Evolutionary conservation across 2,113 vertebrate genomes (phyloP), one percentile per base, ranked within the genome.

Genomic region (Ptychochromis oligacanthus): DNA sequence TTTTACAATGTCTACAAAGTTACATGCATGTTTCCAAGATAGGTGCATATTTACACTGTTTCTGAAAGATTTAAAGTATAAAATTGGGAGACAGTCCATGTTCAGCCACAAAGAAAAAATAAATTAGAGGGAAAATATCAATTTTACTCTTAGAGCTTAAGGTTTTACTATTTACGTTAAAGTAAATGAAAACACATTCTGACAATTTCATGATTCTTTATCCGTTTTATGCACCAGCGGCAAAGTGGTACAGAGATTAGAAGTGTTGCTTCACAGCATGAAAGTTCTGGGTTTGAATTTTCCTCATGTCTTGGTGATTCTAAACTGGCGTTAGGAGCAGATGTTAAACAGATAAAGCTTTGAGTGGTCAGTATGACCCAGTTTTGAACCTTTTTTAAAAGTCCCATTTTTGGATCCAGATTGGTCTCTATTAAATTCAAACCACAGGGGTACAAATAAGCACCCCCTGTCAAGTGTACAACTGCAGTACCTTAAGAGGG

Each of bases 391-490:
- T 72, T 67, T 54, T 49, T 28, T 70, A 28, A 49, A 28, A 70
- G 65, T 40, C 49, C 65, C 28, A 24, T 20, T 52, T 72, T 31
- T 72, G 43, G 15, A 28, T 31, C 28, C 24, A 52, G 24, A 72
- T 26, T 72, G 65, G 15, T 70, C 43, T 70, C 15, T 70, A 40
- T 52, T 52, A 70, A 72, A 22, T 72, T 52, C 28, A 72, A 72
- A 72, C 46, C 65, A 72, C 43, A 72, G 46, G 14, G 43, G 65
- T 52, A 72, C 26, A 72, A 72, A 52, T 72, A 70, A 70, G 43
- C 26, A 72, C 24, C 4, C 1, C 10, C 24, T 52, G 9, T 67
- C 64, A 67, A 49, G 40, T 28, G 7, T 40, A 40, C 9, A 40
- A 11, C 38, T 40, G 9, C 10, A 40, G 46, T 49, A 17, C 46